Base-by-base conservation (phyloP, 1,140 invertebrate genomes). In the Drosophila malerkotliana region DNA sequence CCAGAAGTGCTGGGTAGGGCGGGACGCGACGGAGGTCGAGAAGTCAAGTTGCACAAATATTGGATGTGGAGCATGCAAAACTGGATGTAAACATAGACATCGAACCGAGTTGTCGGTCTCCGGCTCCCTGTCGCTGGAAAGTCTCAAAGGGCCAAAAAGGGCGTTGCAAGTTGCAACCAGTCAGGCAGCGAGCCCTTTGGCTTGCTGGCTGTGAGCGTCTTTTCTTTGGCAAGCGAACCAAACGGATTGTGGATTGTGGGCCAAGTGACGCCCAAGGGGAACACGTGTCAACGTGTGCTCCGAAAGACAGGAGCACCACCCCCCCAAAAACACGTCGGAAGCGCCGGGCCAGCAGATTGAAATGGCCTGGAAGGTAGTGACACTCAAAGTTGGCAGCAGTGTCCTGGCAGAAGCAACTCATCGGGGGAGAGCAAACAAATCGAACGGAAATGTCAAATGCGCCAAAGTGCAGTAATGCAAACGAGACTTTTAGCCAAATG, bases 381-480 rank as follows among this genome's bases (percentile, higher is more conserved):
- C 71, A 78, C 72, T 69, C 69, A 67, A 37, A 51, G 64, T 78
- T 67, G 72, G 62, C 56, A 75, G 21, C 52, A 7, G 26, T 6
- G 45, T 75, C 62, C 52, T 44, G 41, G n/a, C 41, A 44, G 55
- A 5, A 28, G 51, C n/a, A 21, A 41, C 48, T 47, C 54, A 79
- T 53, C 41, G 34, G 30, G 48, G 41, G 54, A 59, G 58, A 66
- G 79, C 88, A 88, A 88, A 90, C 76, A 90, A 90, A 88, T 90
- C 80, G 88, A 90, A 90, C 78, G 83, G 88, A 90, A 90, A 88
- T 87, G 87, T 90, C 87, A 79, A 85, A 79, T 85, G 87, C 74
- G 82, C 78, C 82, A 88, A 88, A 88, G 83, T 88, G 79, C 79
- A 89, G 72, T 45, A 88, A 73, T 73, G 75, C 75, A 82, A 79